Conservation (phyloP, 2,888 invertebrate species). For the Epirrhoe alternata region DNA sequence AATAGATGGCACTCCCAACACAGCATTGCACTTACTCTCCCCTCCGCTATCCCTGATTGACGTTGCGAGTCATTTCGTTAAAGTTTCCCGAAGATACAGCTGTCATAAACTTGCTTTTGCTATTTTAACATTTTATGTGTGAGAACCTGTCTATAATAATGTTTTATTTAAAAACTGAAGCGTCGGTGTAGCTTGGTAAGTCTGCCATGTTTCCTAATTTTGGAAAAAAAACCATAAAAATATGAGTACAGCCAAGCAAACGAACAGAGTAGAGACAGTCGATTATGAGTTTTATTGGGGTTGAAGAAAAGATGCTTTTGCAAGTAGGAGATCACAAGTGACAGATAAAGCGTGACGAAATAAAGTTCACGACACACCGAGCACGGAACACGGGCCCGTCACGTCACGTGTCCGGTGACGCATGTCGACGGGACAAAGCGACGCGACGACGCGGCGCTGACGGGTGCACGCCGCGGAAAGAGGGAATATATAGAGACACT, state of each 20-base stretch:
- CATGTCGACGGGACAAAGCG: slow-evolving; percentile 35
- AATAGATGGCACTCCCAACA: slow-evolving; percentile 54
- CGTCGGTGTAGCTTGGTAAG: too few relatives aligned
- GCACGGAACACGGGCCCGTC: slow-evolving; percentile 36
- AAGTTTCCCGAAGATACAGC: slow-evolving; percentile 32
- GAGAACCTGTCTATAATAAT: neutral
- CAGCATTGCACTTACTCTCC: slow-evolving; percentile 64
- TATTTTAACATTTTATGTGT: neutral
- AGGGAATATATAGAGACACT: slow-evolving; percentile 33
- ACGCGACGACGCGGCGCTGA: slow-evolving; percentile 33
- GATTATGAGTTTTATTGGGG: neutral
- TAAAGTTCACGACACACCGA: slow-evolving; percentile 43
- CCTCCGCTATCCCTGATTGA: slow-evolving; percentile 51
- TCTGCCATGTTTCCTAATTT: too few relatives aligned
- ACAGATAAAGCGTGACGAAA: slow-evolving; percentile 37
- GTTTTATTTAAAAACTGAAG: neutral
- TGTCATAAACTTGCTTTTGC: slow-evolving; percentile 13
- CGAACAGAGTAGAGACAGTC: too few relatives aligned
- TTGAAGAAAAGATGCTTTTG: neutral
- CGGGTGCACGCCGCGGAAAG: slow-evolving; percentile 42
- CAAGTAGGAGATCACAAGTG: slow-evolving; percentile 21
- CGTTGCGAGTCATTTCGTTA: slow-evolving; percentile 43
- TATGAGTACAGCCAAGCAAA: too few relatives aligned
- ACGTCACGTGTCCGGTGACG: slow-evolving; percentile 29
- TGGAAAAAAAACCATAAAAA: too few relatives aligned